These are phyloP conservation scores for Sebastes kiyomatsui DNA, from an alignment of 2,797 vertebrate genomes.

Conservation along the genomic window DNA sequence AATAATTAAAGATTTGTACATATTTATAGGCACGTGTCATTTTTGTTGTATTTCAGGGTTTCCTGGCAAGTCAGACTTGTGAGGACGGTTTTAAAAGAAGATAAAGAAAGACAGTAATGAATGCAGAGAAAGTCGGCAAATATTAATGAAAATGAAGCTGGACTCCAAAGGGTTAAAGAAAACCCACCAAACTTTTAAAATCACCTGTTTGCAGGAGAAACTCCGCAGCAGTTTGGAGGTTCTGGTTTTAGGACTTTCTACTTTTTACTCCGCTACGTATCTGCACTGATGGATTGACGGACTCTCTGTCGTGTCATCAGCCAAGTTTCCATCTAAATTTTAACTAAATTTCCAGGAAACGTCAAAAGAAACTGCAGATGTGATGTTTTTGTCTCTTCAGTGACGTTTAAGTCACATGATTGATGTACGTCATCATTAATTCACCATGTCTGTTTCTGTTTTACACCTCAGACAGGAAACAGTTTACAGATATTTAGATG, in stretches of 20 bases:
- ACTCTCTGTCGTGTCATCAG: no score
- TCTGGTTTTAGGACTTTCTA: background rate
- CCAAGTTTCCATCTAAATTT: no score
- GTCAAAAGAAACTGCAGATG: no score
- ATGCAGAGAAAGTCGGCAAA: background rate
- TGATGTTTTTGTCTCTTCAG: no score
- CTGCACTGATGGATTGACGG: background rate
- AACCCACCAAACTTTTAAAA: no score
- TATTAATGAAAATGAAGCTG: background rate
- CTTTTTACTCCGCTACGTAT: background rate
- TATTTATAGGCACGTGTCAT: background rate
- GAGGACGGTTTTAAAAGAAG: background rate
- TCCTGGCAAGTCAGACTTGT: background rate
- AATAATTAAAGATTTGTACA: background rate
- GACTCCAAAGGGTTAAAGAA: background rate
- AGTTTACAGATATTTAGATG: background rate
- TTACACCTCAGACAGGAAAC: background rate
- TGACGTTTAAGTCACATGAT: background rate
- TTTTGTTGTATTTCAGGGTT: background rate
- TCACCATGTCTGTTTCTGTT: background rate
- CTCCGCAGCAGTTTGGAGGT: background rate
- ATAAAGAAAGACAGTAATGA: background rate
- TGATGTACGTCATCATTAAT: background rate
- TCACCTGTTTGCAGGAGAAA: no score
- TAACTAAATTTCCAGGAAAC: background rate